Base-by-base conservation (phyloP, 2,113 vertebrate species). In the Erinaceus europaeus region DNA sequence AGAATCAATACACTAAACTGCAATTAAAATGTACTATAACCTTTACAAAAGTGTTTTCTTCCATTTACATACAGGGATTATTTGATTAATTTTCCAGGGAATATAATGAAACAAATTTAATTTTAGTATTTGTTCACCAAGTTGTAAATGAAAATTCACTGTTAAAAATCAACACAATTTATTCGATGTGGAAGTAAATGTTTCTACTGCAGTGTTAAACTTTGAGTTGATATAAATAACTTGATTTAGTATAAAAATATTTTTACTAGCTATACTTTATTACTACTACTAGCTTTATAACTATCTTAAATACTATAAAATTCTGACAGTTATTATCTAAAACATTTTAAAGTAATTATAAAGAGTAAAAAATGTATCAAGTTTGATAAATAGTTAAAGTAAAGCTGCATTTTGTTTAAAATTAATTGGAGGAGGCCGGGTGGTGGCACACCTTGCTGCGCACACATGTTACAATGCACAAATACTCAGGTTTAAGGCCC, bases 301-400 rank as follows among this genome's bases (percentile, higher is more conserved):
- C 5, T 23, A 13, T 1, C 52, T 80, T 77, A 90, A 84, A 67
- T 84, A 57, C 90, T 86, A 95, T 74, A 93, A 93, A 90, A 48
- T 83, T 91, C 46, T 92, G 76, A 91, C 72, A 96, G 82, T 64
- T 83, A 18, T 36, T 62, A 94, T 29, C 84, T 8, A 78, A 9
- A 92, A 92, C 86, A 80, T 87, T 94, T 80, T 83, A 92, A 95
- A 96, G 68, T 67, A 89, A 96, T 91, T 42, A 72, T 91, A 91
- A 88, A 95, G 91, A 96, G 52, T 86, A 53, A 76, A 80, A 74
- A 91, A 92, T 80, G 61, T 68, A 83, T 94, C 91, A 93, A 65
- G 4, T 76, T 94, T 97, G 92, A 95, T 94, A 46, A 77, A 95
- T 92, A 20, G 94, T 90, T 90, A 95, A 95, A 94, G 61, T 85